A percentile compares a stretch with the other conserved stretches of the same genome.
These are phyloP conservation scores for Empidonax alnorum DNA, from an alignment of 2,113 vertebrate genomes.

Conservation along the genomic window DNA sequence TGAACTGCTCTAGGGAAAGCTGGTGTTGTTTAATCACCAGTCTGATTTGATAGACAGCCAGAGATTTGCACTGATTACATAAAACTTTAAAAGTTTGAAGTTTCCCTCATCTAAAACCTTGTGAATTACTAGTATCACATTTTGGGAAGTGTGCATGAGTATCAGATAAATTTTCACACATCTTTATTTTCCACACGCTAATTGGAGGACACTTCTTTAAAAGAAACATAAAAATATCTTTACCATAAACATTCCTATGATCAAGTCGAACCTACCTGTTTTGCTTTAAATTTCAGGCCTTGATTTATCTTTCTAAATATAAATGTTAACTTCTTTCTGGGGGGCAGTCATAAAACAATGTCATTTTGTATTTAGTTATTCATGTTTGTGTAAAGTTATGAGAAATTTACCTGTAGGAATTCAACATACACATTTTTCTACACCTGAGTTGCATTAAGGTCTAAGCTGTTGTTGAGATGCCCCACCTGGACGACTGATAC, in stretches of 20 bases:
- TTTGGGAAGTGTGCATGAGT: neutral
- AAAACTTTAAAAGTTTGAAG: neutral
- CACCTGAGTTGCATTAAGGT: neutral
- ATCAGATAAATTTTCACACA: neutral
- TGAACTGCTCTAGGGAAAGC: neutral
- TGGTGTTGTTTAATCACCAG: neutral
- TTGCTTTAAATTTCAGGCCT: neutral
- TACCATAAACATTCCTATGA: neutral
- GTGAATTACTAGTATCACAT: neutral
- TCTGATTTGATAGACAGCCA: neutral
- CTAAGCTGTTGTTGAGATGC: neutral
- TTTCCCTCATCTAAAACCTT: neutral
- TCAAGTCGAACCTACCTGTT: neutral
- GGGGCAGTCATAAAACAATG: neutral
- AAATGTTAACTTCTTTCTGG: neutral
- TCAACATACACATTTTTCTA: neutral
- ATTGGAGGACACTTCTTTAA: neutral
- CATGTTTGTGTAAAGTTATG: neutral
- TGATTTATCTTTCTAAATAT: neutral
- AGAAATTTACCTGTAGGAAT: neutral
- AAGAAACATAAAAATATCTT: neutral
- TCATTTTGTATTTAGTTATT: neutral
- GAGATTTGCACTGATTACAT: neutral
- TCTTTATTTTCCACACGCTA: neutral
- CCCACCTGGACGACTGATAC: neutral